Conservation (phyloP, 2,888 invertebrate species). For the Agrypnus murinus region DNA sequence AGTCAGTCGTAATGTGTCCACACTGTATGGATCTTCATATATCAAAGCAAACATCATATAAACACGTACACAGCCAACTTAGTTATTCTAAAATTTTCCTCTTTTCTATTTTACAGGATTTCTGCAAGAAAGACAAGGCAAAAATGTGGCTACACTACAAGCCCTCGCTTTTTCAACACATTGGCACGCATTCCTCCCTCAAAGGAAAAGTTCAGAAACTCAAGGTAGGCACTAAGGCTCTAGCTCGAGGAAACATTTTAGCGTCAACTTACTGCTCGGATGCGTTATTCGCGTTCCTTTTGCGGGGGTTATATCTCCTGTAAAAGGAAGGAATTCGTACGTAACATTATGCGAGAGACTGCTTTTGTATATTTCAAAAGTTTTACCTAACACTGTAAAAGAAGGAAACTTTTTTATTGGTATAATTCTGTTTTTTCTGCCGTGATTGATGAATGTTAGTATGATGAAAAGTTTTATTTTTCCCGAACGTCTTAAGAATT, state of each 20-base stretch:
- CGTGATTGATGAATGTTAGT: no score
- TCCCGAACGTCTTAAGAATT: no score
- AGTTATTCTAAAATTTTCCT: no score
- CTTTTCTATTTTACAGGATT: slow-evolving; percentile 77
- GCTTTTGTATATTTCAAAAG: slow-evolving; percentile 2
- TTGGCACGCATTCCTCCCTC: slow-evolving; percentile 95
- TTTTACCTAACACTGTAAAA: neutral
- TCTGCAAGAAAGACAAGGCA: slow-evolving; percentile 85
- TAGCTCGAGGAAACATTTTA: slow-evolving; percentile 29
- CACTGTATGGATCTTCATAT: no score
- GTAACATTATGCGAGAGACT: slow-evolving; percentile 4
- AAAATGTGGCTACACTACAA: slow-evolving; percentile 90
- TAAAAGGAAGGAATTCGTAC: slow-evolving; percentile 6
- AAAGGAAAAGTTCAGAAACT: slow-evolving; percentile 97
- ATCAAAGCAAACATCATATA: no score
- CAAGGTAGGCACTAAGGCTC: no score
- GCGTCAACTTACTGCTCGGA: slow-evolving; percentile 2
- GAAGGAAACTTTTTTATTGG: no score
- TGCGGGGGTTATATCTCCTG: neutral
- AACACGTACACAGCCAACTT: no score
- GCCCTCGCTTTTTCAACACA: slow-evolving; percentile 95
- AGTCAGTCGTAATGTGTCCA: no score
- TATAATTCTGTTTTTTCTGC: no score
- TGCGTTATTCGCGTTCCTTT: slow-evolving; percentile 20
- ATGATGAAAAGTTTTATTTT: no score